A percentile compares a stretch with the other conserved stretches of the same genome.
Conservation (phyloP, 2,888 invertebrate genomes). For the Lithodes maja region DNA sequence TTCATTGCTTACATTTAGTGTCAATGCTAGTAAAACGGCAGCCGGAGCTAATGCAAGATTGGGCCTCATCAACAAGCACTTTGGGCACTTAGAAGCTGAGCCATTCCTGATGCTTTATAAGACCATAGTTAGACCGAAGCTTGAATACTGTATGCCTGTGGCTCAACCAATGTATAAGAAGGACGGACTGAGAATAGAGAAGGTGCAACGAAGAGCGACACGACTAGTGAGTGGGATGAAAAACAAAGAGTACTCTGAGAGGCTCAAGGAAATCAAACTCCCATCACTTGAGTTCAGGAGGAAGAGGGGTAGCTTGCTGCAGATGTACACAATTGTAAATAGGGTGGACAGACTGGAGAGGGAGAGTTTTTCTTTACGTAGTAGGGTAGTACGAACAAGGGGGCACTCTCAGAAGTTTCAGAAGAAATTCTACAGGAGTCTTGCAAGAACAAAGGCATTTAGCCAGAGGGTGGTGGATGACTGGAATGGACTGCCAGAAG, state of each 20-base stretch:
- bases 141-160: conserved; percentile 13
- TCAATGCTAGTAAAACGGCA: not conserved
- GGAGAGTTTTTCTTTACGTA: not conserved
- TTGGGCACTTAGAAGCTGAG: not conserved
- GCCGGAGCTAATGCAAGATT: not conserved
- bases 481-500: not conserved
- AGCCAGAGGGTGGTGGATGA: not conserved
- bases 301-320: not conserved
- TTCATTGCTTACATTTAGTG: not conserved
- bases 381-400: not conserved
- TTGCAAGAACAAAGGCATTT: not conserved
- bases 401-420: not conserved
- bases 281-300: not conserved
- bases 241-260: not conserved
- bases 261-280: not conserved
- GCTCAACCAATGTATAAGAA: conserved; percentile 7
- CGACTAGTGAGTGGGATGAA: not conserved
- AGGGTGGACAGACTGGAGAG: not conserved
- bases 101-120: not conserved
- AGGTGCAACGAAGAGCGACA: not conserved
- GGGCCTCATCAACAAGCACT: not conserved
- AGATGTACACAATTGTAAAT: not conserved
- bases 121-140: not conserved
- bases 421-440: not conserved
- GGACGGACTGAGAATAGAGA: not conserved